phyloP scores from a whole-genome alignment of 2,888 invertebrate genomes.

The Volucella inanis region DNA sequence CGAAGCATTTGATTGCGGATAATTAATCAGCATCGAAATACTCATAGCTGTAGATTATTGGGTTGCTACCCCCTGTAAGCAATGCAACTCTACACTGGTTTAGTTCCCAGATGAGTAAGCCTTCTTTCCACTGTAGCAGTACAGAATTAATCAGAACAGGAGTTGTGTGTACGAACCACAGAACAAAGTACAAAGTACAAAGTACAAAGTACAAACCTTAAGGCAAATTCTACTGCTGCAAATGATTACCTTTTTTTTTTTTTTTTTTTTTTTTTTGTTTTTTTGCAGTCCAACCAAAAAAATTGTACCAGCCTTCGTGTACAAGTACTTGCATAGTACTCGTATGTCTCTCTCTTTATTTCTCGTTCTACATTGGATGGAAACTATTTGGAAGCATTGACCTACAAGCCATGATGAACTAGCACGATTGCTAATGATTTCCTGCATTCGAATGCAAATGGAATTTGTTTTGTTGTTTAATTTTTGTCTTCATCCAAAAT shows the following conservation, averaged over 20 bases:
- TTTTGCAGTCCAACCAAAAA: neutral
- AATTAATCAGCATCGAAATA: slow-evolving; percentile 72
- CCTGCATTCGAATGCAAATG: neutral
- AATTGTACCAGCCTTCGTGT: neutral
- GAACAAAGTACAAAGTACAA: too few relatives aligned
- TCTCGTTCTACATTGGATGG: too few relatives aligned
- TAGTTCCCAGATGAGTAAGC: slow-evolving; percentile 54
- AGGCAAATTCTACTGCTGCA: slow-evolving; percentile 11
- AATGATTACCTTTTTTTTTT: slow-evolving; percentile 28
- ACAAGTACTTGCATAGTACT: too few relatives aligned
- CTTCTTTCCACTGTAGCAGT: slow-evolving; percentile 23
- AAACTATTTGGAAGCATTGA: slow-evolving; percentile 34
- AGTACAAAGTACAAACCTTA: neutral
- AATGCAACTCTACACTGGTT: slow-evolving; percentile 24
- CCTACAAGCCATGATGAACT: slow-evolving; percentile 36
- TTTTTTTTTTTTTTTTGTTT: too few relatives aligned
- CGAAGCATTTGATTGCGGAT: slow-evolving; percentile 68
- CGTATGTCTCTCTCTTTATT: too few relatives aligned
- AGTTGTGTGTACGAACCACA: neutral
- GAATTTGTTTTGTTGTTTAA: too few relatives aligned
- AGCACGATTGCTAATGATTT: neutral
- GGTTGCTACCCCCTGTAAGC: slow-evolving; percentile 23
- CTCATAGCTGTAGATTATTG: slow-evolving; percentile 35
- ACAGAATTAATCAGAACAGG: slow-evolving; percentile 34
- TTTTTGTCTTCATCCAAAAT: neutral